phyloP scores from a whole-genome alignment of 2,113 vertebrate genomes.

The Artemisiospiza belli region DNA sequence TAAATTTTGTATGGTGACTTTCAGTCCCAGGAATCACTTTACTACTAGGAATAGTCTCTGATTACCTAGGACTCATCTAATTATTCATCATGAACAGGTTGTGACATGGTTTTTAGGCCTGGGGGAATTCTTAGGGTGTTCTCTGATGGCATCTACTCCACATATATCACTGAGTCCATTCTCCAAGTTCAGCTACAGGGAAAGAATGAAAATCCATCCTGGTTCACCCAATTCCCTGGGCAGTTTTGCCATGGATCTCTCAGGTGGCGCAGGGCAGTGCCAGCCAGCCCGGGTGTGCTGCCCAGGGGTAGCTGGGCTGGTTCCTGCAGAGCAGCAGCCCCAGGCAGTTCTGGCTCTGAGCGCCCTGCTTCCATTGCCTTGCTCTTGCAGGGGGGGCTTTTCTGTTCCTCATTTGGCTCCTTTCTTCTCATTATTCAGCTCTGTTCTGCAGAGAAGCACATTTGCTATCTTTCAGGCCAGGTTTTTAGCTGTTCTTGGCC shows the following conservation, averaged over 20 bases:
- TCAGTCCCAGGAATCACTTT: not conserved
- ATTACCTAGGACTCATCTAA: not conserved
- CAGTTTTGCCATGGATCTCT: not conserved
- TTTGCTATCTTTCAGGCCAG: conserved; percentile 38
- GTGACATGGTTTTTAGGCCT: not conserved
- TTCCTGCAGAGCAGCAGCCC: not conserved
- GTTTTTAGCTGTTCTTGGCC: conserved; percentile 24
- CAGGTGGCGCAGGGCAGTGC: not conserved
- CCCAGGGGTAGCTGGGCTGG: rapidly evolving
- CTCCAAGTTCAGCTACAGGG: not conserved
- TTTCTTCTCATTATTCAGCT: conserved; percentile 16
- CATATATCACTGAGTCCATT: not conserved
- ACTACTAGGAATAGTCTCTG: not conserved
- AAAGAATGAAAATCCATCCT: not conserved
- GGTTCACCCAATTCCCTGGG: not conserved
- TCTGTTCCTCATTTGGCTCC: not conserved
- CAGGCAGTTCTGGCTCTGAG: not conserved
- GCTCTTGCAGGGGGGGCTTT: not conserved
- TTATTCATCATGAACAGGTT: not conserved
- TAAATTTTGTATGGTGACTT: not conserved
- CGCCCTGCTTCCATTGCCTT: rapidly evolving
- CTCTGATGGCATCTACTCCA: not conserved
- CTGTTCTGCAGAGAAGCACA: not conserved
- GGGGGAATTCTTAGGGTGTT: not conserved
- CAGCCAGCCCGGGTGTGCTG: not conserved